These are phyloP conservation scores for Elysia chlorotica DNA, from an alignment of 1,140 invertebrate species.

Conservation along the genomic window DNA sequence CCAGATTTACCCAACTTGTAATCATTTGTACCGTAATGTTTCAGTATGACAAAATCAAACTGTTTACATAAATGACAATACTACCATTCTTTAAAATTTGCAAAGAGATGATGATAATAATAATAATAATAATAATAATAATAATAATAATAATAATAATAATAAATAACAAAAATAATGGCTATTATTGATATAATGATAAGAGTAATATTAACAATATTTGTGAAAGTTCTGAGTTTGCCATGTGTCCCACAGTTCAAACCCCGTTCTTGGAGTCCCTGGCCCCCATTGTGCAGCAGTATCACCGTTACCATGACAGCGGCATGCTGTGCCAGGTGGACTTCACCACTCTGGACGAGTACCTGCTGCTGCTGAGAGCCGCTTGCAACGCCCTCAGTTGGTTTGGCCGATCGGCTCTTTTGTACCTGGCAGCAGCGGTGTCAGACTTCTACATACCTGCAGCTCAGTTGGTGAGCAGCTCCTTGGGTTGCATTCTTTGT, in stretches of 20 bases:
- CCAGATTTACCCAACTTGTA: too few relatives aligned
- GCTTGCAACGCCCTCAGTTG: slow-evolving; percentile 75
- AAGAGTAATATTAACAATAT: too few relatives aligned
- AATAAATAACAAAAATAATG: too few relatives aligned
- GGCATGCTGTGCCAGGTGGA: slow-evolving; percentile 51
- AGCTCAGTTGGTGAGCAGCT: slow-evolving; percentile 89
- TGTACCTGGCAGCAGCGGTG: slow-evolving; percentile 96
- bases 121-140: too few relatives aligned
- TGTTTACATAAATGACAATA: too few relatives aligned
- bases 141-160: too few relatives aligned
- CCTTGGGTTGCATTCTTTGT: slow-evolving; percentile 7
- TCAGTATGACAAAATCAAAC: too few relatives aligned
- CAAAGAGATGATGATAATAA: too few relatives aligned
- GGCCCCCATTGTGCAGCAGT: slow-evolving; percentile 32
- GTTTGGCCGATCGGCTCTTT: slow-evolving; percentile 73
- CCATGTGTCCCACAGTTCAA: slow-evolving; percentile 37
- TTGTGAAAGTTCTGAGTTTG: too few relatives aligned
- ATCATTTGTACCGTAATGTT: too few relatives aligned
- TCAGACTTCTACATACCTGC: slow-evolving; percentile 98
- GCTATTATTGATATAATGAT: too few relatives aligned
- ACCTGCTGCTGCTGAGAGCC: slow-evolving; percentile 87
- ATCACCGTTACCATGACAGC: slow-evolving; percentile 31
- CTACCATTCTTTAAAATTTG: too few relatives aligned
- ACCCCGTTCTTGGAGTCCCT: slow-evolving; percentile 31
- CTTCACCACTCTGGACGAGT: slow-evolving; percentile 77